Conservation (phyloP, 2,888 invertebrate genomes). For the Petrolisthes manimaculis region DNA sequence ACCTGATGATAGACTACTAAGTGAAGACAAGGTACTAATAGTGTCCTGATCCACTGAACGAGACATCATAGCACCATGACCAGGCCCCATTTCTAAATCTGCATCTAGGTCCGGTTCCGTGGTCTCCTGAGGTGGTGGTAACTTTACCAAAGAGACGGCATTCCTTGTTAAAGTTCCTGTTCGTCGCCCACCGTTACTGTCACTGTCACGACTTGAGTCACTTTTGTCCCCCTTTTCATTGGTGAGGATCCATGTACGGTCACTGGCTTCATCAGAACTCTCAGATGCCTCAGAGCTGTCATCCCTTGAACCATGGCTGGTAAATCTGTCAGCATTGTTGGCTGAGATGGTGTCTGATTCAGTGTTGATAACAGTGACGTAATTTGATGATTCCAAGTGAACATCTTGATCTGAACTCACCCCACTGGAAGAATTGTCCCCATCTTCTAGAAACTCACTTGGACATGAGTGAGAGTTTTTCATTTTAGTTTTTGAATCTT, state of each 20-base stretch:
- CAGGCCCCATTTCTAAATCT: slow-evolving; percentile 66
- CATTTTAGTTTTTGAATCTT: slow-evolving; percentile 73
- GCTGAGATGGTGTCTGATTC: slow-evolving; percentile 69
- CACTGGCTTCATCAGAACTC: slow-evolving; percentile 67
- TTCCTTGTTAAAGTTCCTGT: slow-evolving; percentile 75
- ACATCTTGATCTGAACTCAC: slow-evolving; percentile 87
- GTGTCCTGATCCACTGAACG: slow-evolving; percentile 55
- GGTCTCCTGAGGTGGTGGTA: slow-evolving; percentile 83
- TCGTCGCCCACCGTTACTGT: slow-evolving; percentile 67
- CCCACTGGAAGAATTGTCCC: slow-evolving; percentile 89
- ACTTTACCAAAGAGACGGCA: slow-evolving; percentile 82
- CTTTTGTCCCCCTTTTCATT: slow-evolving; percentile 62
- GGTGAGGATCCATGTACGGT: slow-evolving; percentile 66
- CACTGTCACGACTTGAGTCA: slow-evolving; percentile 67
- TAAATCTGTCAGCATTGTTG: slow-evolving; percentile 66
- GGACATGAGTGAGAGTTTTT: slow-evolving; percentile 90
- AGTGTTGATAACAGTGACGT: slow-evolving; percentile 71
- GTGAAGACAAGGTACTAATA: slow-evolving; percentile 58
- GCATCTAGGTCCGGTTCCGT: slow-evolving; percentile 75
- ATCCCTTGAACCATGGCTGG: slow-evolving; percentile 55
- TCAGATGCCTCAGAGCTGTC: slow-evolving; percentile 66
- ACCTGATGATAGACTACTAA: slow-evolving; percentile 60
- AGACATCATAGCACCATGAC: slow-evolving; percentile 36
- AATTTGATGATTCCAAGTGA: slow-evolving; percentile 65
- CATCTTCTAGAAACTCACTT: slow-evolving; percentile 82